Base-by-base conservation (phyloP, 2,797 vertebrate species). In the Neopelma chrysocephalum region DNA sequence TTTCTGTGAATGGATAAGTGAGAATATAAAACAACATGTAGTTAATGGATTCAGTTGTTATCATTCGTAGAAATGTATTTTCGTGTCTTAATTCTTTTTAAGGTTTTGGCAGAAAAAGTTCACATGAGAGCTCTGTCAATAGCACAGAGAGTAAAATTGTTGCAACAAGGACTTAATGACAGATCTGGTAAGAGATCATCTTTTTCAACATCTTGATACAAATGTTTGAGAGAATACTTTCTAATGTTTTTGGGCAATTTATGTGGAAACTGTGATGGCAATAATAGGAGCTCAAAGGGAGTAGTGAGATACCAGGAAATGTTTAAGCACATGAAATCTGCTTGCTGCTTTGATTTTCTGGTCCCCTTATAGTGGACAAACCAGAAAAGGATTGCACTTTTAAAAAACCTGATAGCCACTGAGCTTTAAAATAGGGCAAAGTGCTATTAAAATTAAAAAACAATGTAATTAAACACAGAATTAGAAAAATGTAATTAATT, bases 51-150 rank as follows among this genome's bases (percentile, higher is more conserved):
- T 73, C 0, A 2, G 17, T 80, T 65, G 7, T 69, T 75, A 31
- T 16, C 0, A 40, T 56, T 81, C 34, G 12, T 82, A 70, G 27
- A 90, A 83, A 82, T 73, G 2, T 51, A 18, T 81, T 90, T 92
- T 48, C 48, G 60, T 70, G 2, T 68, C 6, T 82, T 48, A 13
- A 72, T 42, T 34, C 43, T 96, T 82, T 89, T 95, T 81, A 95
- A 99, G 99, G 98, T 99, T 97, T 98, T 99, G 90, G 98, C 99
- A 58, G 99, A 99, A 48, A 99, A 99, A 90, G 98, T 99, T 97
- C 99, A 99, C 73, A 98, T 99, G 93, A 98, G 98, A 98, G 99
- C 98, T 86, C 90, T 99, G 91, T 98, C 98, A 76, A 99, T 99
- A 89, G 99, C 99, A 71, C 99, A 99, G 96, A 99, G 99, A 98